Percentiles rank a stretch among this genome's conserved stretches.
Conservation (phyloP, 2,797 vertebrate species). For the Sebastes aleutianus region DNA sequence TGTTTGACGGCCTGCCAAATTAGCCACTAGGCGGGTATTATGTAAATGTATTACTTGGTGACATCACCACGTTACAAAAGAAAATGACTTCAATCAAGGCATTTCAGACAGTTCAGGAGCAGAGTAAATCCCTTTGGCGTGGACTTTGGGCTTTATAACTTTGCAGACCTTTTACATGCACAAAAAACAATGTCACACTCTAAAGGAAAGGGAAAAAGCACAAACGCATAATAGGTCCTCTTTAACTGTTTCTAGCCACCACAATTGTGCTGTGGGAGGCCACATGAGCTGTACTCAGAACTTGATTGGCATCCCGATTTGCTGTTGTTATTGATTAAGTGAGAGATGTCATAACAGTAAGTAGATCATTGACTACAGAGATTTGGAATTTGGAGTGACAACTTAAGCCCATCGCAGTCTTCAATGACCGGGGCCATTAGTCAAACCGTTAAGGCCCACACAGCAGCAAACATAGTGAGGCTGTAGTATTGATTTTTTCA, state of each 20-base stretch:
- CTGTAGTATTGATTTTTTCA: conserved; percentile 74
- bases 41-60: too few relatives aligned
- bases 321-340: conserved; percentile 37
- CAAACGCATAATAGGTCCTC: too few relatives aligned
- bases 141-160: too few relatives aligned
- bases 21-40: too few relatives aligned
- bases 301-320: conserved; percentile 32
- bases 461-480: conserved; percentile 49
- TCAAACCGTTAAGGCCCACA: conserved; percentile 54
- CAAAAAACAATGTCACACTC: too few relatives aligned
- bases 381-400: conserved; percentile 57
- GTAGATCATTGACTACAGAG: conserved; percentile 36
- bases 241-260: conserved; percentile 12
- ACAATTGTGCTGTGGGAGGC: background rate
- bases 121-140: too few relatives aligned
- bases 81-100: too few relatives aligned
- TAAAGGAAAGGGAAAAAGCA: too few relatives aligned
- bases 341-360: conserved; percentile 27
- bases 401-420: conserved; percentile 52
- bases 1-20: too few relatives aligned
- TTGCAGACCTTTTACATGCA: too few relatives aligned
- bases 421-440: conserved; percentile 63
- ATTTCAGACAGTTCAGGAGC: too few relatives aligned
- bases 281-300: conserved; percentile 4
- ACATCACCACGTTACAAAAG: too few relatives aligned